A percentile compares a stretch with the other conserved stretches of the same genome.
These are phyloP conservation scores for Gambusia affinis DNA, from an alignment of 2,113 vertebrate genomes.

Conservation along the genomic window DNA sequence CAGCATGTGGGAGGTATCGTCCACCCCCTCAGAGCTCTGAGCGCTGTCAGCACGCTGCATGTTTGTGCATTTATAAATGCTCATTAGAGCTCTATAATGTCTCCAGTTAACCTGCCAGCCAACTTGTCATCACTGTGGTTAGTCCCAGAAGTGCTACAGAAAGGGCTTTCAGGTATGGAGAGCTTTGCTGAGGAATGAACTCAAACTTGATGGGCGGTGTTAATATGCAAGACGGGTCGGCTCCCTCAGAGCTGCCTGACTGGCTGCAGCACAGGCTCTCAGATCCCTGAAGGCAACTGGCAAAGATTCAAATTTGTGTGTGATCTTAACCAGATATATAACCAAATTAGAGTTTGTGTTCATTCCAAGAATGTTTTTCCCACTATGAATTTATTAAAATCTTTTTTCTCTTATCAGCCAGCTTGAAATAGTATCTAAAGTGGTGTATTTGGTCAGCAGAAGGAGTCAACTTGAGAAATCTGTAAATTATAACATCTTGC, in stretches of 20 bases:
- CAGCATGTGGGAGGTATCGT: conserved; percentile 16
- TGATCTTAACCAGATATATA: background rate
- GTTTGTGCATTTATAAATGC: conserved; percentile 9
- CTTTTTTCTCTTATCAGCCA: background rate
- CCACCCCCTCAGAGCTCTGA: conserved; percentile 45
- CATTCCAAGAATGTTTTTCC: background rate
- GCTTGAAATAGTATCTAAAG: background rate
- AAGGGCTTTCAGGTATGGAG: conserved; percentile 15
- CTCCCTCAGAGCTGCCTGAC: background rate
- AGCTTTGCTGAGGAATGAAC: conserved; percentile 1
- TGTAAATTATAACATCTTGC: too few relatives aligned
- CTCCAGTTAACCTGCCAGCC: conserved; percentile 30
- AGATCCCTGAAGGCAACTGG: conserved; percentile 6
- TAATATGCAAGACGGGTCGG: background rate
- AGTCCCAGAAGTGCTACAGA: conserved; percentile 10
- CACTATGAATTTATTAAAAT: background rate
- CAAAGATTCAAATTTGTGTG: background rate
- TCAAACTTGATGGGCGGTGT: background rate
- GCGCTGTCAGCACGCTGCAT: conserved; percentile 20
- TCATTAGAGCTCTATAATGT: conserved; percentile 39
- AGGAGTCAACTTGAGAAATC: background rate
- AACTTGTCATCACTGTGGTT: conserved; percentile 20
- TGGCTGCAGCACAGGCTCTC: conserved; percentile 9
- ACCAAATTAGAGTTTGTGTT: background rate
- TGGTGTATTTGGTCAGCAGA: background rate